Base-by-base conservation (phyloP, 2,888 invertebrate species). In the Xanthia togata region DNA sequence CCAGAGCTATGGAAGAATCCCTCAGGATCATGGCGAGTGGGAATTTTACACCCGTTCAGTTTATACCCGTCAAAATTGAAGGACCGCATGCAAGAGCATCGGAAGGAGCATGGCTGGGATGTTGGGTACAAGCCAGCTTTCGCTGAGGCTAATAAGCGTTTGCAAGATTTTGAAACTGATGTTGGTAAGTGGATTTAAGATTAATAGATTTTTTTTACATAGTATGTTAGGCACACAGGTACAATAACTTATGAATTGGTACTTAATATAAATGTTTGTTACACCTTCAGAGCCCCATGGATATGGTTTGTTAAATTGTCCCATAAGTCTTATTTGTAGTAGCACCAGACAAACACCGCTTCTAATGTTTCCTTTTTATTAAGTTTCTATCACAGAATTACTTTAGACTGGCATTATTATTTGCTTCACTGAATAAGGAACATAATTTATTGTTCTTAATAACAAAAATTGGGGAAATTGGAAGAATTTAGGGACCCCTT, bases 91-190 rank as follows among this genome's bases (percentile, higher is more conserved):
- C 97, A 97, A 81, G 98, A 97, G 82, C 98, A 98, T 85, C 97
- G 98, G 9, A 98, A 98, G 90, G 97, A 98, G 87, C 98, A 98
- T 88, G 91, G 97, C 35, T 99, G 99, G 99, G 99, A 99, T 93
- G 97, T 98, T 55, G 97, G 97, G 20, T 98, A 99, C 86, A 98
- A 99, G 92, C 96, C 97, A 44, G 97, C 98, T 0, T 94, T 98
- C 35, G 99, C 99, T 8, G 98, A 98, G 88, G 98, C 98, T 20
- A 97, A 97, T 72, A 97, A 98, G 89, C 97, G 98, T 88, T 93
- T 99, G 76, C 97, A 97, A 89, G 97, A 98, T 79, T 98, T 98
- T 95, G 99, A 99, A 88, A 93, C 95, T 88, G 97, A 97, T 91
- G 95, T 97, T 93, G 97, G 97, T 96, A 90, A 90, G 91, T 88